phyloP scores from a whole-genome alignment of 35 echinoderm and acorn worm genomes.

The Chiridota heheva region DNA sequence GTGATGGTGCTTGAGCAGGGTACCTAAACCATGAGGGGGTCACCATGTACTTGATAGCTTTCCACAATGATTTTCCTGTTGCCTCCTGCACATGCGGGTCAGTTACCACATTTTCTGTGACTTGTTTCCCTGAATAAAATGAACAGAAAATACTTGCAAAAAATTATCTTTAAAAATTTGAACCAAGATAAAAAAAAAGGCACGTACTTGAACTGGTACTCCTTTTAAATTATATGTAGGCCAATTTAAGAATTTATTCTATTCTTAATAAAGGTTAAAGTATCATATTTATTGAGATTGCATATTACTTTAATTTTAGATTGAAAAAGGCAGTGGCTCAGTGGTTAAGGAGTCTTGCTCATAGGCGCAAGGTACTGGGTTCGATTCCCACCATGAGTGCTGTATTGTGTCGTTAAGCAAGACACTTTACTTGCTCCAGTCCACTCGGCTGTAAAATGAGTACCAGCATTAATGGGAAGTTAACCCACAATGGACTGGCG shows the following conservation, averaged over 20 bases:
- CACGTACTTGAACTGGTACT: not conserved
- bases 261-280: not conserved
- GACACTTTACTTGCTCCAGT: no score
- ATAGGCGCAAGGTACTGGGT: no score
- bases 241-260: not conserved
- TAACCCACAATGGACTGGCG: no score
- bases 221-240: not conserved
- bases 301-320: not conserved
- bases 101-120: slow-evolving; percentile 67
- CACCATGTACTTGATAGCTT: slow-evolving; percentile 55
- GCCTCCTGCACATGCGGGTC: slow-evolving; percentile 72
- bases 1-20: not conserved
- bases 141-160: no score
- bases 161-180: slow-evolving; percentile 11
- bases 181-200: not conserved
- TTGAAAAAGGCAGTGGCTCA: no score
- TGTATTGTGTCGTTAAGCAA: no score
- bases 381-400: no score
- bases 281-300: not conserved
- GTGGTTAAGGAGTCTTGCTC: no score
- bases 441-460: no score
- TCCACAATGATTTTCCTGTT: slow-evolving; percentile 68
- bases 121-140: slow-evolving; percentile 59
- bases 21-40: slow-evolving; percentile 69
- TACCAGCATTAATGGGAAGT: no score